A percentile compares a stretch with the other conserved stretches of the same genome.
Conservation (phyloP, 2,888 invertebrate species). For the Smittia sp. region DNA sequence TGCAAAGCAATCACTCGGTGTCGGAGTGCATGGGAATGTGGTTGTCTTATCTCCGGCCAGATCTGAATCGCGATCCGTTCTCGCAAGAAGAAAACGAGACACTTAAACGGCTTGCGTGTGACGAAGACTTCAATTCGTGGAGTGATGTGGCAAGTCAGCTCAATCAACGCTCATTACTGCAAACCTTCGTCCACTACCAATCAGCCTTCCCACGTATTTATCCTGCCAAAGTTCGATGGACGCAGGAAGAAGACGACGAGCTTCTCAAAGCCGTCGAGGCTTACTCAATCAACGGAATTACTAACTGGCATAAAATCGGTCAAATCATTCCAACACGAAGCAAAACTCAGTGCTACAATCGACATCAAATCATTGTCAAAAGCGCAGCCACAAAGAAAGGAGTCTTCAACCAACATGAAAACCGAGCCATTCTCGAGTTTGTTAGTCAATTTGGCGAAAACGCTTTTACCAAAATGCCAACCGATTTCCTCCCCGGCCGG, state of each 20-base stretch:
- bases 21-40: constrained; percentile 68
- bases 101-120: constrained; percentile 51
- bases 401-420: constrained; percentile 65
- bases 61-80: constrained; percentile 62
- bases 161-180: constrained; percentile 63
- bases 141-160: constrained; percentile 60
- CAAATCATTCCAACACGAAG: constrained; percentile 62
- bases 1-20: constrained; percentile 60
- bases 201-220: constrained; percentile 49
- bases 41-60: constrained; percentile 68
- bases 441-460: constrained; percentile 59
- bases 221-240: constrained; percentile 59
- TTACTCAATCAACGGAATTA: constrained; percentile 62
- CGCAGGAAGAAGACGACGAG: constrained; percentile 64
- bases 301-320: constrained; percentile 72
- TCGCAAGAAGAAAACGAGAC: constrained; percentile 55
- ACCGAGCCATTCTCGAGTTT: constrained; percentile 62
- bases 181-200: constrained; percentile 66
- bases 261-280: constrained; percentile 63
- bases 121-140: constrained; percentile 63
- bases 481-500: constrained; percentile 61
- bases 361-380: constrained; percentile 52
- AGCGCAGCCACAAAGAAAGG: constrained; percentile 54
- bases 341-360: constrained; percentile 65
- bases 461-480: constrained; percentile 60